Base-by-base conservation (phyloP, 2,797 vertebrate genomes). In the Pangasius sanitwongsei region DNA sequence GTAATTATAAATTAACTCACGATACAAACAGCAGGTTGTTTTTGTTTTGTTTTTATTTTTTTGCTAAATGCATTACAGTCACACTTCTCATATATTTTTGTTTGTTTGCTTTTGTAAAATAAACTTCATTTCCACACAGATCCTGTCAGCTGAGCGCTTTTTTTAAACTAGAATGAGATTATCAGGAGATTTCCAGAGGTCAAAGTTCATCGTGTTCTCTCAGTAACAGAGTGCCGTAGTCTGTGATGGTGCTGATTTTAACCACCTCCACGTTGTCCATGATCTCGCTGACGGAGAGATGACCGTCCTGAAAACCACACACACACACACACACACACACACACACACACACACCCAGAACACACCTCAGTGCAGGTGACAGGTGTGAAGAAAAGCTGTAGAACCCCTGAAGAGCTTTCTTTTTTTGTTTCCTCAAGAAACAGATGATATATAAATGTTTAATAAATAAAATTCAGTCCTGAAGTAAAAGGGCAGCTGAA, bases 161-260 rank as follows among this genome's bases (percentile, higher is more conserved):
- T n/a, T 50, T 50, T 48, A 20, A 57, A 57, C 55, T 57, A 16
- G 18, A 44, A 44, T 44, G 55, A 57, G 55, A 57, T 57, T 5
- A 20, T 57, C 55, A 57, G 59, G 25, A 44, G 5, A 44, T 44
- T 6, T 6, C 6, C 41, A 6, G 41, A 61, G 81, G 59, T 95
- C 89, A 96, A 44, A 97, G 92, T 77, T 97, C 96, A 48, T 97
- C 95, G 0, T 96, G 96, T 0, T 72, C 90, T 0, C 91, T 92
- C 81, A 93, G 88, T 80, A 86, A 89, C 93, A 96, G 93, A 34
- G 83, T 92, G 65, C 96, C 96, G 2, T 93, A 97, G 92, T 97
- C 96, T 0, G 96, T 96, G 86, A 97, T 93, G 77, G 94, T 95
- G 91, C 96, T 97, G 91, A 72, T 92, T 77, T 90, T 94, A 89